Evolutionary conservation across 2,113 vertebrate genomes (phyloP), one percentile per base, ranked within the genome.

Genomic region (Dunckerocampus dactyliophorus): DNA sequence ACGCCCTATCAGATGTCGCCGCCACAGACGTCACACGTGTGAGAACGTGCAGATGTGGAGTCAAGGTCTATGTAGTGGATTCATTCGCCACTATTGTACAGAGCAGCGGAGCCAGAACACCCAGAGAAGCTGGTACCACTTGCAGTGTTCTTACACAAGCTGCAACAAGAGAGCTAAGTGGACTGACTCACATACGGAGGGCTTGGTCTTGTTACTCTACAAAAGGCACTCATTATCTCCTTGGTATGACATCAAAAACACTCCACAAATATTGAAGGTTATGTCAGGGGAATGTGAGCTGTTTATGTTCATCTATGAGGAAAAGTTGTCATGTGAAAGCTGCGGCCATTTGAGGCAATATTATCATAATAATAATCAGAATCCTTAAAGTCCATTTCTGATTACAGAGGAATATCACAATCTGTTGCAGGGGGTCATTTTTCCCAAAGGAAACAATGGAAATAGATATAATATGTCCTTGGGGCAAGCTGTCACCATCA

Each of bases 1-100:
- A 54, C 55, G 47, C 47, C 12, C 43, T 70, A 76, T 82, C 74
- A 71, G 62, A 80, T 87, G 65, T 62, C 67, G 0, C 60, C 47
- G 45, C 24, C 65, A 68, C 47, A 64, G 46, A 63, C n/a, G 42
- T 71, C 57, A 58, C 16, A 19, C 12, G 31, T 2, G 21, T 14
- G n/a, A 37, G 34, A 1, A 52, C 5, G 16, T 61, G 50, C 74
- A 71, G 49, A 75, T 61, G 72, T 62, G 65, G 59, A 58, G 43
- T 9, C 17, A 61, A 56, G 52, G 17, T 55, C 42, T 56, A 20
- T 20, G 21, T 17, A n/a, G 53, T 48, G 24, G 22, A 48, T 69
- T 48, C 9, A 47, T 45, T 55, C 59, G 19, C 6, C n/a, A 11
- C 19, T 7, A 4, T 11, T 11, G 47, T 20, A 20, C 19, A 12